A percentile compares a stretch with the other conserved stretches of the same genome.
Conservation (phyloP, 2,797 vertebrate genomes). For the Sparus aurata region DNA sequence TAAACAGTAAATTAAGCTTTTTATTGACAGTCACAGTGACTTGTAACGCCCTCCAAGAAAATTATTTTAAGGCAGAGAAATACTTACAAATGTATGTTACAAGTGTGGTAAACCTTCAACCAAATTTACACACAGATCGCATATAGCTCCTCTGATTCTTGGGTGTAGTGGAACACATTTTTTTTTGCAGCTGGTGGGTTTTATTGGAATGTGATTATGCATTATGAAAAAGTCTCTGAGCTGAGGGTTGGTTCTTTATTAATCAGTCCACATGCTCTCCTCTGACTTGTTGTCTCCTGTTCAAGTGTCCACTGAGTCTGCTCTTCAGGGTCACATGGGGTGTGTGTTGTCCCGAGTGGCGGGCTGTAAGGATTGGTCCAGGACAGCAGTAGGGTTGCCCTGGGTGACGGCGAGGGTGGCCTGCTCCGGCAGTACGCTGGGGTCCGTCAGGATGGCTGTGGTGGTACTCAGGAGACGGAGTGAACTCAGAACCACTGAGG, state of each 20-base stretch:
- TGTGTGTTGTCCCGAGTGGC: constrained; percentile 51
- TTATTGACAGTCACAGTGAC: constrained; percentile 20
- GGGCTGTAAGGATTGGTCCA: constrained; percentile 67
- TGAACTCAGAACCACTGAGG: constrained; percentile 93
- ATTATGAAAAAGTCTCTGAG: constrained; percentile 28
- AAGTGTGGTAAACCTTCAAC: constrained; percentile 8
- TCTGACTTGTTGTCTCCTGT: not conserved
- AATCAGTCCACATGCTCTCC: not conserved
- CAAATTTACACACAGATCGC: constrained; percentile 20
- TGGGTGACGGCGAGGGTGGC: constrained; percentile 89
- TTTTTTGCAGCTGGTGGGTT: constrained; percentile 48
- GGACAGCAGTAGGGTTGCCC: constrained; percentile 53
- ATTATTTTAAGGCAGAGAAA: constrained; percentile 6
- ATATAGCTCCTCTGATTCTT: not conserved
- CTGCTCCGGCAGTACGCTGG: constrained; percentile 91
- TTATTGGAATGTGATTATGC: constrained; percentile 35
- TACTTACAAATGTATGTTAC: constrained; percentile 17
- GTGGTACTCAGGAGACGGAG: constrained; percentile 95
- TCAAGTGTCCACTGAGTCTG: constrained; percentile 24
- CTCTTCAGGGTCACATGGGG: constrained; percentile 49
- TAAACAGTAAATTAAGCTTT: constrained; percentile 2
- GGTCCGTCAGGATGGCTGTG: constrained; percentile 94
- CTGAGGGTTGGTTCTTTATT: not conserved
- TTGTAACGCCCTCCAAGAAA: not conserved
- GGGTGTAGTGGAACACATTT: constrained; percentile 35